Base-by-base conservation (phyloP, 2,797 vertebrate genomes). In the Myotis myotis region DNA sequence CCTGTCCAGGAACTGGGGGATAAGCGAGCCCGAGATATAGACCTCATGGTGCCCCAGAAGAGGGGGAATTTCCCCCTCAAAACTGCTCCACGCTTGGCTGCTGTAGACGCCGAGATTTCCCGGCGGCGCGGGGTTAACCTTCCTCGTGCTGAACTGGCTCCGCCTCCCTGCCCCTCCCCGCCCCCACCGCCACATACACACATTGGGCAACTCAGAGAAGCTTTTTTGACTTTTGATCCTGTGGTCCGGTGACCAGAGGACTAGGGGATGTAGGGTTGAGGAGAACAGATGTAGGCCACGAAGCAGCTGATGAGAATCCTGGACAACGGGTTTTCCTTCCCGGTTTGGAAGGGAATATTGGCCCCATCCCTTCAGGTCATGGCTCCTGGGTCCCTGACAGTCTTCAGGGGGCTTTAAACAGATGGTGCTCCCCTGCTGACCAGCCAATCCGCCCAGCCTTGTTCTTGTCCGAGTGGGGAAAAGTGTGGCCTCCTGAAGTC, bases 51-150 rank as follows among this genome's bases (percentile, higher is more conserved):
- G 97, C 79, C 92, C 87, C 41, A 64, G 70, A 80, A n/a, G 68
- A 95, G 97, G 93, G 96, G 97, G 97, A 62, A 95, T 96, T 97
- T 97, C 97, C 97, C 96, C 97, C 95, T 93, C 81, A 87, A 89
- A 94, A 36, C 55, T 66, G 93, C 90, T 82, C 68, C 93, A 86
- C 85, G 89, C 87, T 93, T n/a, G 41, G 92, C 96, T 22, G 91
- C 89, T 68, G 84, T 7, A 87, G 93, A 92, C 60, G 83, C 95
- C 20, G 92, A 96, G 96, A 89, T 93, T 96, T 95, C 96, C 93
- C 81, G 64, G 88, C 47, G 33, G 92, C 53, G 33, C 17, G 85
- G n/a, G 74, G 92, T 97, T 96, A 97, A 96, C 97, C 93, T 92
- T 95, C 92, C 96, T 80, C 82, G 19, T 47, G 93, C 93, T 36